Evolutionary conservation across 2,888 invertebrate species (phyloP), one percentile per base, ranked within the genome.

Genomic region (Epistrophe grossulariae): DNA sequence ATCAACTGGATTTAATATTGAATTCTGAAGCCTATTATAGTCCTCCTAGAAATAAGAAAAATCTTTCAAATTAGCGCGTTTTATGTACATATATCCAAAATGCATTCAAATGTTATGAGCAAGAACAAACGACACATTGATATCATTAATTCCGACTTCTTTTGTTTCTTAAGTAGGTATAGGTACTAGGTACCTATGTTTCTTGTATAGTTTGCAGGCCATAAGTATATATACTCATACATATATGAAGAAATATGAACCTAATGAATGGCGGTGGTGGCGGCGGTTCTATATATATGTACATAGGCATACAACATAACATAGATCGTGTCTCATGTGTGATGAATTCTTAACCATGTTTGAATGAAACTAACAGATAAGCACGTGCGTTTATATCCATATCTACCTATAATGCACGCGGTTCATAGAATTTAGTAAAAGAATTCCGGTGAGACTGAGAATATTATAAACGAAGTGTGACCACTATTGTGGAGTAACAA

Each of bases 291-390:
- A 24, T 24, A 24, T 1, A 3, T 24, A 24, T 24, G 3, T 28
- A 28, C 28, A 28, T 28, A 28, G 28, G 5, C 5, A 31, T 31
- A 31, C 31, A 31, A 35, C 15, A 15, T 77, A n/a, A 35, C 72
- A 76, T 55, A 55, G 60, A 84, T 57, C 50, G 70, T 84, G 72
- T 78, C 78, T 50, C 35, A 64, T 82, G 70, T 78, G 81, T 82
- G 78, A 82, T 82, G 82, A 85, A 82, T 85, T 85, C 81, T 82
- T 78, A 85, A 82, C 64, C 74, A 78, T 70, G 76, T 72, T 76
- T 80, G 77, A 52, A 72, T 72, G 81, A 78, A 81, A 78, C 70
- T 59, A 40, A 52, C 73, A 74, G 85, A 82, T 85, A 81, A 78
- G 70, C 85, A 78, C 85, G 85, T 85, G 78, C 70, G 77, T 81